A percentile compares a stretch with the other conserved stretches of the same genome.
Evolutionary conservation across 2,888 invertebrate genomes (phyloP).

Genomic region (Ephialtes manifestator): DNA sequence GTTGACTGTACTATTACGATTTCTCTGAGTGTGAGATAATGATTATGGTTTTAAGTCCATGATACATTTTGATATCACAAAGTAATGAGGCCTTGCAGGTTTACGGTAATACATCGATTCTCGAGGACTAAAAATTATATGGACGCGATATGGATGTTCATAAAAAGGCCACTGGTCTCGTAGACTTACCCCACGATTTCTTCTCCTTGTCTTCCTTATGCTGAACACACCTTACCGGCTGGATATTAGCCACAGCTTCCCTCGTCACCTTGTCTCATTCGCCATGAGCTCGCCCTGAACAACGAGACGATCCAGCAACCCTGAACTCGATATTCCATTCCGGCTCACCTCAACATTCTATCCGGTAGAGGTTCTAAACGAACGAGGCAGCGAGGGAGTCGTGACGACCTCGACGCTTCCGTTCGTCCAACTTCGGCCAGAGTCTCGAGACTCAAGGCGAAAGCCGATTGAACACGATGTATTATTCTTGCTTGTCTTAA

Average conservation of each 20-base stretch:
- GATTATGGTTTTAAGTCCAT: too few relatives aligned
- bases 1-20: too few relatives aligned
- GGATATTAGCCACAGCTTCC: constrained; percentile 17
- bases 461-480: constrained; percentile 73
- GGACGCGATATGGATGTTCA: neutral
- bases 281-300: constrained; percentile 43
- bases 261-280: constrained; percentile 40
- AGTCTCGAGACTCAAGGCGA: constrained; percentile 50
- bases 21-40: too few relatives aligned
- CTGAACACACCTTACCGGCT: constrained; percentile 61
- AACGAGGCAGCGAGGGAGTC: constrained; percentile 62
- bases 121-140: constrained; percentile 7
- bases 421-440: constrained; percentile 49
- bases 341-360: constrained; percentile 80
- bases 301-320: constrained; percentile 72
- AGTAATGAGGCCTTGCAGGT: too few relatives aligned
- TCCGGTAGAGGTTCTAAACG: constrained; percentile 76
- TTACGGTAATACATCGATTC: neutral
- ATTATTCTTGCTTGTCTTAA: constrained; percentile 75
- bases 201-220: constrained; percentile 26
- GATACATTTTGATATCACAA: neutral
- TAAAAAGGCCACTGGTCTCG: constrained; percentile 18
- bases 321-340: constrained; percentile 80
- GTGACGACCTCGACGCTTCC: constrained; percentile 68
- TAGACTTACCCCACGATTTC: neutral